Base-by-base conservation (phyloP, 2,113 vertebrate genomes). In the Poicephalus gulielmi region DNA sequence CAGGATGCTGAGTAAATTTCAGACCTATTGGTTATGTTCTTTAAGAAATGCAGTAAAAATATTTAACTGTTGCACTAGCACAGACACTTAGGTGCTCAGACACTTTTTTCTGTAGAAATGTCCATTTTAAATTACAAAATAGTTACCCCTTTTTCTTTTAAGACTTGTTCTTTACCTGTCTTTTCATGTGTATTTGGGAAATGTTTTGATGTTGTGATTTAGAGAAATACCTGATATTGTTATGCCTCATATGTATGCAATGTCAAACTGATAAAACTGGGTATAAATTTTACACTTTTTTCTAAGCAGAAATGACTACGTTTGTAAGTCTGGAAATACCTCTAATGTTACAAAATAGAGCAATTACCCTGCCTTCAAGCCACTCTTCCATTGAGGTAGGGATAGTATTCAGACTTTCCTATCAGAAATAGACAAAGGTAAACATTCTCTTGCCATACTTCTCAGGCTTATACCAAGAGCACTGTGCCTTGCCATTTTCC, bases 161-260 rank as follows among this genome's bases (percentile, higher is more conserved):
- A 73, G 13, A 16, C 9, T 39, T 80, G 2, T 35, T 41, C 10
- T 79, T 88, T 43, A 41, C 3, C 19, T 79, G 25, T 33, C 9
- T 37, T 79, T 83, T 83, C 47, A 7, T 16, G 35, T 50, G 24
- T 50, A 20, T 64, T 60, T 89, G 28, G 7, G 11, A 84, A 52
- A 17, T 15, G 6, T 41, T 92, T 69, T 68, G 28, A 30, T 63
- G 37, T 17, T 88, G 11, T 62, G 41, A 30, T 81, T 92, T 39
- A 52, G 9, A 47, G 47, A 87, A 70, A 35, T 52, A 57, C 2
- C 11, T 35, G 20, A 64, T 8, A 24, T 43, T 1, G 1, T 59
- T 17, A 7, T 46, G 17, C 76, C 16, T 88, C 14, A 18, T 62
- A 24, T 25, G 16, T 39, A 39, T 75, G 10, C 0, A 0, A 6